These are phyloP conservation scores for Antitype chi DNA, from an alignment of 2,888 invertebrate genomes.

Conservation along the genomic window DNA sequence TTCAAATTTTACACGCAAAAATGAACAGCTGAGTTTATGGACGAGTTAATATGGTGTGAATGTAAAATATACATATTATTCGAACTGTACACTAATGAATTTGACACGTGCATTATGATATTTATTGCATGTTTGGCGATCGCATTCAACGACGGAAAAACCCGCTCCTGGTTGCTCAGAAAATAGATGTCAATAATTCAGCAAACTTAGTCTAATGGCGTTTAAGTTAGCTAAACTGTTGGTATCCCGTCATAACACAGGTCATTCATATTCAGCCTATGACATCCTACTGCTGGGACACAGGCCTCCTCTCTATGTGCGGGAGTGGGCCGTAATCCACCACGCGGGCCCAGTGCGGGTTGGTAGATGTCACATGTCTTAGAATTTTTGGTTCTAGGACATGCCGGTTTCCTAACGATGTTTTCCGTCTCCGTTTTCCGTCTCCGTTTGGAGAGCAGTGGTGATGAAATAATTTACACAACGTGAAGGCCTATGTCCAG, in stretches of 20 bases:
- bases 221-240: neutral
- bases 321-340: no score
- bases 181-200: neutral
- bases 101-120: neutral
- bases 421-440: no score
- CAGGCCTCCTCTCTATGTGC: no score
- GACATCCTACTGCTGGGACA: no score
- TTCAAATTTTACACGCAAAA: slow-evolving; percentile 23
- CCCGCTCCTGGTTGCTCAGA: neutral
- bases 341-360: no score
- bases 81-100: neutral
- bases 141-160: neutral
- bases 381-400: no score
- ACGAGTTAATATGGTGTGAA: slow-evolving; percentile 1
- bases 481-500: no score
- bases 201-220: neutral
- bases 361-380: no score
- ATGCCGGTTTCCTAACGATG: no score
- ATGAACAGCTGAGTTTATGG: slow-evolving; percentile 19
- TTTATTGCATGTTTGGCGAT: neutral
- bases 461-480: no score
- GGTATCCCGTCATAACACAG: neutral
- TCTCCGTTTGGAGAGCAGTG: no score
- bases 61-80: neutral
- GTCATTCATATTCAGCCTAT: no score